These are phyloP conservation scores for Microplitis manilae DNA, from an alignment of 2,888 invertebrate species.

Conservation along the genomic window DNA sequence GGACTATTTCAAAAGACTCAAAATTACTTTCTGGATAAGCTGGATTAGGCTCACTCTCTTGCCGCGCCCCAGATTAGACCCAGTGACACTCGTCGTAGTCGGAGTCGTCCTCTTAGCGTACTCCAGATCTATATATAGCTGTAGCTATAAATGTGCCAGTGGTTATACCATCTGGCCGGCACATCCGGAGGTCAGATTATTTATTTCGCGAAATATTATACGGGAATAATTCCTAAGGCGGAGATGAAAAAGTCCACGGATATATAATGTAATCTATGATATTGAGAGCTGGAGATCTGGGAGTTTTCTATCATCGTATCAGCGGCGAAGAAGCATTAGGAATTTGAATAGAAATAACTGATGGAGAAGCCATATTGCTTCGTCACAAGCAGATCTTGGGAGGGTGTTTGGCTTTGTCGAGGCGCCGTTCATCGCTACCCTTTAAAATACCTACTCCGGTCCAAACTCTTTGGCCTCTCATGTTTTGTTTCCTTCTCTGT, in stretches of 20 bases:
- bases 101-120: too few species aligned
- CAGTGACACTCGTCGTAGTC: constrained; percentile 59
- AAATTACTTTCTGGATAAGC: constrained; percentile 79
- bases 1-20: constrained; percentile 76
- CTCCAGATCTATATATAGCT: too few species aligned
- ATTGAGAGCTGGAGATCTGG: too few species aligned
- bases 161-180: constrained; percentile 31
- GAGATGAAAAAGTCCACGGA: constrained; percentile 12
- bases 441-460: constrained; percentile 5
- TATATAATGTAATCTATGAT: background rate
- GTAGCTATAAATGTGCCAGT: constrained; percentile 7
- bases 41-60: constrained; percentile 75
- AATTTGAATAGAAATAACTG: background rate
- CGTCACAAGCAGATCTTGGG: background rate
- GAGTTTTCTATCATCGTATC: too few species aligned
- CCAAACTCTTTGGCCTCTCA: constrained; percentile 2
- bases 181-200: constrained; percentile 39
- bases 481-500: background rate
- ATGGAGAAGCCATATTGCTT: constrained; percentile 5
- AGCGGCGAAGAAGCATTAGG: background rate
- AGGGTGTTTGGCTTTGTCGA: background rate
- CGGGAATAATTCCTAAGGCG: background rate
- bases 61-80: constrained; percentile 69
- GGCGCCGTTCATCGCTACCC: background rate
- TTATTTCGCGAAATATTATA: constrained; percentile 13